A percentile compares a stretch with the other conserved stretches of the same genome.
These are phyloP conservation scores for Catocala nupta DNA, from an alignment of 2,888 invertebrate genomes.

Conservation along the genomic window DNA sequence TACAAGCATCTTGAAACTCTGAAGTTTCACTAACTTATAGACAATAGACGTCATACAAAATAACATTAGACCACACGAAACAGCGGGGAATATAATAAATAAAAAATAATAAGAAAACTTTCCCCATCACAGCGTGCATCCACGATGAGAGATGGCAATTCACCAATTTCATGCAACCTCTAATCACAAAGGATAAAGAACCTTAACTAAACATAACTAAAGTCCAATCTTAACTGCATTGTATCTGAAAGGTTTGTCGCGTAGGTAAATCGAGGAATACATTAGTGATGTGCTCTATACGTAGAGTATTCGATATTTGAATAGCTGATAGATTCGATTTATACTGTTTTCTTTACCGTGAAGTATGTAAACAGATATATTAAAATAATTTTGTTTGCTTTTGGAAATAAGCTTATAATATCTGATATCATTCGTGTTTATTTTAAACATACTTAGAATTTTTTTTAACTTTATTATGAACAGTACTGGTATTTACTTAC, in stretches of 20 bases:
- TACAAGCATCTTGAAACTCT: slow-evolving; percentile 8
- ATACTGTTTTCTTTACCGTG: neutral
- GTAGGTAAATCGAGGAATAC: slow-evolving; percentile 75
- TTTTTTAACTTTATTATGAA: too few relatives aligned
- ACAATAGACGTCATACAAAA: slow-evolving; percentile 29
- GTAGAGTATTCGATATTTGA: slow-evolving; percentile 14
- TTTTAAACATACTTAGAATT: too few relatives aligned
- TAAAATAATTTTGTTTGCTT: too few relatives aligned
- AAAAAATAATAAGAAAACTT: slow-evolving; percentile 86
- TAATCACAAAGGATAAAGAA: slow-evolving; percentile 49
- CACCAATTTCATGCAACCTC: slow-evolving; percentile 63
- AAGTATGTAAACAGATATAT: neutral
- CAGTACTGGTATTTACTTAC: too few relatives aligned
- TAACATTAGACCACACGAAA: slow-evolving; percentile 61
- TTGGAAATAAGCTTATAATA: too few relatives aligned
- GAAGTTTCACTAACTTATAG: slow-evolving; percentile 11
- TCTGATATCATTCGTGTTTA: too few relatives aligned
- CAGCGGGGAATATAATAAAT: slow-evolving; percentile 81
- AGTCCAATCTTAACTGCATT: slow-evolving; percentile 43
- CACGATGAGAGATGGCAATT: slow-evolving; percentile 71
- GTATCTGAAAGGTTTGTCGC: slow-evolving; percentile 47
- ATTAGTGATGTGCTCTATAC: slow-evolving; percentile 51
- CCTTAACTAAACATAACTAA: slow-evolving; percentile 51
- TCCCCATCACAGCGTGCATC: slow-evolving; percentile 77
- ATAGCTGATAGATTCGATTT: neutral